Conservation (phyloP, 2,797 vertebrate genomes). For the Rhinophrynus dorsalis region DNA sequence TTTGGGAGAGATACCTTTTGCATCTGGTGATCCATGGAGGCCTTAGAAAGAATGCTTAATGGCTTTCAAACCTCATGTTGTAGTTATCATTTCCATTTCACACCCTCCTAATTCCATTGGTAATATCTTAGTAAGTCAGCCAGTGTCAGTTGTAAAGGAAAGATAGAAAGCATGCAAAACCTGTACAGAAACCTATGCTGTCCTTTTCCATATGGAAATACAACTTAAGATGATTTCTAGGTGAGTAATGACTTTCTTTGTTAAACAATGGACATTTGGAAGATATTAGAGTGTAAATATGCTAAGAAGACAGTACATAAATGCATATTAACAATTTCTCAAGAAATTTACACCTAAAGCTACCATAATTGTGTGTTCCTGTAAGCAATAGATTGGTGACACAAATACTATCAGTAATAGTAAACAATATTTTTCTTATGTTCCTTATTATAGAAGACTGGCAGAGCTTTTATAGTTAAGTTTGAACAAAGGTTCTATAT, state of each 20-base stretch:
- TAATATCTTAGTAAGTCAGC: slow-evolving; percentile 38
- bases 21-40: slow-evolving; percentile 46
- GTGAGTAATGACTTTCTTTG: not conserved
- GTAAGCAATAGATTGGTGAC: not conserved
- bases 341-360: not conserved
- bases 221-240: slow-evolving; percentile 16
- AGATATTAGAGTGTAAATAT: slow-evolving; percentile 2
- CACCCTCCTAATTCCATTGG: slow-evolving; percentile 45
- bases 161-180: slow-evolving; percentile 30
- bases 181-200: slow-evolving; percentile 6
- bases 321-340: not conserved
- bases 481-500: too few species aligned
- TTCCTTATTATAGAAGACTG: too few species aligned
- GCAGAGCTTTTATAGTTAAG: too few species aligned
- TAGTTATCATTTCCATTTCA: slow-evolving; percentile 49
- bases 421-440: not conserved
- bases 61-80: slow-evolving; percentile 44
- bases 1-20: slow-evolving; percentile 44
- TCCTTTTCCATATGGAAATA: slow-evolving; percentile 1
- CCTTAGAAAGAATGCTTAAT: slow-evolving; percentile 40
- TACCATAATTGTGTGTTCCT: not conserved
- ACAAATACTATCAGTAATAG: not conserved
- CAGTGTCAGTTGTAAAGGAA: slow-evolving; percentile 44
- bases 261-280: slow-evolving; percentile 6
- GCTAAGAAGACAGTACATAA: not conserved